Evolutionary conservation across 2,888 invertebrate species (phyloP).

Genomic region (Unio pictorum): DNA sequence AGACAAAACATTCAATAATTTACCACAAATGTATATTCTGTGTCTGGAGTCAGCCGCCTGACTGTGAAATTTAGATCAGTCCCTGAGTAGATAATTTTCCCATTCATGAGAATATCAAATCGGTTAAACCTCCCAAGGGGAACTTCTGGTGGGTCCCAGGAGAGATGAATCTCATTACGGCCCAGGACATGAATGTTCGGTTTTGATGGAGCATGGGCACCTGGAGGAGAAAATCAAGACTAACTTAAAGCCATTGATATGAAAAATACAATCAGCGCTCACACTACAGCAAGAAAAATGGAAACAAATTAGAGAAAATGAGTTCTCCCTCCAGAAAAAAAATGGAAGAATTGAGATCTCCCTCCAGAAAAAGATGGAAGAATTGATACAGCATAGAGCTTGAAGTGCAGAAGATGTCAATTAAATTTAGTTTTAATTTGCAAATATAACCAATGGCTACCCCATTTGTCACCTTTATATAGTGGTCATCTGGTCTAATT

Average conservation of each 20-base stretch:
- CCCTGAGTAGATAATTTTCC: conserved; percentile 68
- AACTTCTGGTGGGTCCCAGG: conserved; percentile 69
- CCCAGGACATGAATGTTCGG: conserved; percentile 69
- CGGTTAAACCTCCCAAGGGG: conserved; percentile 68
- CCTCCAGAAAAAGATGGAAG: too few species aligned
- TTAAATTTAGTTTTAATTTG: too few species aligned
- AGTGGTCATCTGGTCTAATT: too few species aligned
- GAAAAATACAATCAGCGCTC: not conserved
- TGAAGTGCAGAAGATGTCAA: too few species aligned
- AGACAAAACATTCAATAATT: not conserved
- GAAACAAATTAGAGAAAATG: not conserved
- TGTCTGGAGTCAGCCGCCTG: conserved; percentile 66
- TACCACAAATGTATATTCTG: conserved; percentile 70
- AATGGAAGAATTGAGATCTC: too few species aligned
- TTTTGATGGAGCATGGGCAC: conserved; percentile 69
- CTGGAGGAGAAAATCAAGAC: conserved; percentile 31
- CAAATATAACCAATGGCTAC: too few species aligned
- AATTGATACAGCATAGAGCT: too few species aligned
- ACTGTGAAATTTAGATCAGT: conserved; percentile 62
- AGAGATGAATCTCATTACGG: conserved; percentile 67
- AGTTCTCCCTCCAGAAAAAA: too few species aligned
- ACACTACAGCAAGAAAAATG: not conserved
- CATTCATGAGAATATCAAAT: conserved; percentile 68
- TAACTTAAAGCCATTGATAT: not conserved
- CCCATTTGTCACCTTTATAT: too few species aligned